Evolutionary conservation across 2,888 invertebrate species (phyloP), one percentile per base, ranked within the genome.

Genomic region (Mythimna ferrago): DNA sequence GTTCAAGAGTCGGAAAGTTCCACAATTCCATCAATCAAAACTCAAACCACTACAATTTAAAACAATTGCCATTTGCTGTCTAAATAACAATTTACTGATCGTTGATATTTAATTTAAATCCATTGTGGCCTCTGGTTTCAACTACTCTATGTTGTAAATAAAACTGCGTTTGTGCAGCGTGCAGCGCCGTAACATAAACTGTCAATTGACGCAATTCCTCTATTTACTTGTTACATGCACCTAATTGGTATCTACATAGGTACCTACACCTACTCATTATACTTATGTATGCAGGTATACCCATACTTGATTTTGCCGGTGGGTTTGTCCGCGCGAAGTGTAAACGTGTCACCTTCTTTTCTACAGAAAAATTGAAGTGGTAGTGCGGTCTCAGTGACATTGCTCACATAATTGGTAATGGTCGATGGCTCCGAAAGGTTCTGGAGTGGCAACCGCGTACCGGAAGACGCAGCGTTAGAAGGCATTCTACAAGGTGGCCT

Each of bases 151-250:
- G 75, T 44, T 21, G n/a, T 54, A 73, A 83, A 88, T 87, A 80
- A 80, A 83, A 85, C 73, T 86, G 85, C 85, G 73, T 83, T 65
- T 35, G 58, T 76, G 72, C 75, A 78, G 64, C 65, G 79, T 81
- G 65, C 75, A 62, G 19, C 58, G 41, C 41, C 69, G 76, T 78
- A 85, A 82, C 86, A 88, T 88, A 90, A 83, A 82, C 82, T 80
- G 85, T 86, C 90, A 90, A 91, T 90, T 92, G 90, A 86, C 84
- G 85, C 88, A 82, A 87, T 86, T 85, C 63, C 32, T 48, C 10
- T 81, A 69, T 85, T 71, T 83, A 66, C 76, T 76, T 67, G 73
- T 84, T 77, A 78, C 62, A 26, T 57, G 68, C 71, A 74, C 32
- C 32, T 32, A 32, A 32, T 32, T 32, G 32, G 32, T 32, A 32